Conservation (phyloP, 2,797 vertebrate genomes). For the Caiman crocodilus region DNA sequence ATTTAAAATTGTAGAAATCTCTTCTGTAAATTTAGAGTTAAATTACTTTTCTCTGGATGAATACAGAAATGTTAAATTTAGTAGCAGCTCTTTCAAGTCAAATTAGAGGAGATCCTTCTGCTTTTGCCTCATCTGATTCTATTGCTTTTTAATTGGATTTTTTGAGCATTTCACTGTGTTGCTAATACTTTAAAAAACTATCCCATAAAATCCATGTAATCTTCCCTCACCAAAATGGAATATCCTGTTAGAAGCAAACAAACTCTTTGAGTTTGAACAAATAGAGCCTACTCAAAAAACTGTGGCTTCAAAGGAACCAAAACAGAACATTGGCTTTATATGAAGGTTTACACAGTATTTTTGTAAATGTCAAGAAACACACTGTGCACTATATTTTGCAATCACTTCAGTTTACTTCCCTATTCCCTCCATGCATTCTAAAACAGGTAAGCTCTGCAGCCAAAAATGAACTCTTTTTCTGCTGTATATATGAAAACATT, state of each 20-base stretch:
- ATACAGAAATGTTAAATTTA: background rate
- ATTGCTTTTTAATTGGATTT: background rate
- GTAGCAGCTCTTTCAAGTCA: background rate
- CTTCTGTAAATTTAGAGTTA: background rate
- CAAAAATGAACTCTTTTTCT: constrained; percentile 32
- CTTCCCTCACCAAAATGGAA: background rate
- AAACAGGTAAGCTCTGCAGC: constrained; percentile 14
- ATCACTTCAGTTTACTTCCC: constrained; percentile 1
- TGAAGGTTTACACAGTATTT: constrained; percentile 1
- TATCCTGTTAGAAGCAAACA: background rate
- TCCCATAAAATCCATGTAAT: background rate
- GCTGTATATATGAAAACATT: constrained; percentile 2
- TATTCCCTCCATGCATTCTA: constrained; percentile 23
- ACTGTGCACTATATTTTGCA: constrained; percentile 37
- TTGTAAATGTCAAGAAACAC: constrained; percentile 25
- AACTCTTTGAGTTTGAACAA: background rate
- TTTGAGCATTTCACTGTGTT: background rate
- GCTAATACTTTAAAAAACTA: background rate
- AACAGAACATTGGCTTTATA: background rate
- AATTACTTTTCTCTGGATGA: background rate
- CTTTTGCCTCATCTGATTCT: background rate
- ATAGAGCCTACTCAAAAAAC: background rate
- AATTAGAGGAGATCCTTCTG: background rate
- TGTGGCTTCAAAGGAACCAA: background rate
- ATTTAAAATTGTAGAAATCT: background rate